Evolutionary conservation across 2,888 invertebrate species (phyloP).

Genomic region (Lottia scabra): DNA sequence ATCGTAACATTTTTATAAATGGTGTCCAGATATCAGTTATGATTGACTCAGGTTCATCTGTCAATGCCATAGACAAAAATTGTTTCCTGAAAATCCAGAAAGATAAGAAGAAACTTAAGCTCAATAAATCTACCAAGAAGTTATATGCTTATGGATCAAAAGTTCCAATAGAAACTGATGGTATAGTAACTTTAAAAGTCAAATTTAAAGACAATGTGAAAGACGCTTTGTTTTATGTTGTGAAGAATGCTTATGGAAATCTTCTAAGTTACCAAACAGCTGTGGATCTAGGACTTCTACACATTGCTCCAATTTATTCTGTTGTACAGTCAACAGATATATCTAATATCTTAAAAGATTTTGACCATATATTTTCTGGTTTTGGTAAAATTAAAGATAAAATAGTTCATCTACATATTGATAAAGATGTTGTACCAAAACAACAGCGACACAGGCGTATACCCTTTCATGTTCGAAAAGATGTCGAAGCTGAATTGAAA

Average conservation of each 20-base stretch:
- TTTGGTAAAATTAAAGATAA: not conserved
- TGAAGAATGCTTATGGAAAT: constrained; percentile 18
- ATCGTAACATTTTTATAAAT: not conserved
- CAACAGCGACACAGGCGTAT: constrained; percentile 1
- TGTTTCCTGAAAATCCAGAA: constrained; percentile 18
- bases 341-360: no score
- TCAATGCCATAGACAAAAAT: constrained; percentile 20
- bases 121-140: constrained; percentile 2
- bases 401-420: not conserved
- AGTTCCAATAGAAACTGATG: constrained; percentile 14
- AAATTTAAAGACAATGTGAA: not conserved
- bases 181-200: constrained; percentile 12
- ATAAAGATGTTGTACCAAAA: constrained; percentile 5
- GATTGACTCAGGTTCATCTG: constrained; percentile 22
- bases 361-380: not conserved
- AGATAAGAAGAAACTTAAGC: constrained; percentile 7
- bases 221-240: constrained; percentile 11
- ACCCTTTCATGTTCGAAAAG: not conserved
- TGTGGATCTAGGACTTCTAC: no score
- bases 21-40: constrained; percentile 12
- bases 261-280: no score
- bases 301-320: no score
- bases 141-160: constrained; percentile 26
- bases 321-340: no score
- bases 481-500: not conserved